Conservation (phyloP, 2,113 vertebrate species). For the Anhinga rufa region DNA sequence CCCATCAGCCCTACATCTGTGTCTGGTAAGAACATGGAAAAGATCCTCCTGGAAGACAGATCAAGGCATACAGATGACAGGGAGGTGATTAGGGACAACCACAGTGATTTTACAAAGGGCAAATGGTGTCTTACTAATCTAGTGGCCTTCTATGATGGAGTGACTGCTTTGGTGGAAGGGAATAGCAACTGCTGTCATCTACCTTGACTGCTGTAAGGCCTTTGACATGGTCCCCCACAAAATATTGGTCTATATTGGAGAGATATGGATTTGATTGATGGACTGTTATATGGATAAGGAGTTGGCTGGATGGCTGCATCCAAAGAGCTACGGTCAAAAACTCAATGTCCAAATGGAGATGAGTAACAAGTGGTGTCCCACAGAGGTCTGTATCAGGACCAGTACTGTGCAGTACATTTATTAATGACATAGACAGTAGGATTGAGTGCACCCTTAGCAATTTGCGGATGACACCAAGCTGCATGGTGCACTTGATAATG, state of each 20-base stretch:
- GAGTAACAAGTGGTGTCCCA: not conserved
- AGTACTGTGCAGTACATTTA: not conserved
- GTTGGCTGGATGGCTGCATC: not conserved
- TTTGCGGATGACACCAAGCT: not conserved
- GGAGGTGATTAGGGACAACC: not conserved
- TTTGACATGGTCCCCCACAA: not conserved
- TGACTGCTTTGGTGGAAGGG: not conserved
- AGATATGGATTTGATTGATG: not conserved
- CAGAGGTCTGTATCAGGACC: not conserved
- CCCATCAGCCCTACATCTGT: not conserved
- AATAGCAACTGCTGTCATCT: not conserved
- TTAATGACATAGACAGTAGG: not conserved
- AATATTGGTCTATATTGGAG: too few species aligned
- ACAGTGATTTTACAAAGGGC: not conserved
- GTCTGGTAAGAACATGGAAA: not conserved
- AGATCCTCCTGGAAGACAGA: not conserved
- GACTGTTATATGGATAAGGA: not conserved
- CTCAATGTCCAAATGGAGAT: not conserved
- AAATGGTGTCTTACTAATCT: not conserved
- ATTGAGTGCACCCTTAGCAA: not conserved
- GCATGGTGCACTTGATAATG: not conserved
- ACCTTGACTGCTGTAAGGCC: not conserved
- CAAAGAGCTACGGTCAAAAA: not conserved
- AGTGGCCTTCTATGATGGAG: not conserved
- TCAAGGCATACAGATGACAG: not conserved